phyloP scores from a whole-genome alignment of 1,140 invertebrate genomes.

The Anastrepha obliqua region DNA sequence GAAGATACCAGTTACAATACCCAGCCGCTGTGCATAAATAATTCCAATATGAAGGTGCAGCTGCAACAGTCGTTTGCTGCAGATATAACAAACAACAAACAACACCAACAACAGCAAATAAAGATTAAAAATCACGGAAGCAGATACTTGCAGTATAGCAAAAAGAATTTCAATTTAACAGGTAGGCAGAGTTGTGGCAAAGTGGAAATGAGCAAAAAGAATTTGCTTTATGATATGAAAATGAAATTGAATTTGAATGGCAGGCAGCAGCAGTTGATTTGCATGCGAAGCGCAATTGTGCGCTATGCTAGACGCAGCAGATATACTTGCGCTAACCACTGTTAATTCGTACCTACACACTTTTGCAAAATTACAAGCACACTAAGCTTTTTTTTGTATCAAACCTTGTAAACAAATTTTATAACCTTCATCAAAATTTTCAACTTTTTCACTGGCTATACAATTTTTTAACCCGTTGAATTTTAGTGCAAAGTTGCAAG shows the following conservation, averaged over 20 bases:
- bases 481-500: too few relatives aligned
- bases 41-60: slow-evolving; percentile 35
- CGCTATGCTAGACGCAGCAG: too few relatives aligned
- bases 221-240: neutral
- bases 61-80: neutral
- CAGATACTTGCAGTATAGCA: neutral
- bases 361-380: too few relatives aligned
- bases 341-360: too few relatives aligned
- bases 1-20: slow-evolving; percentile 39
- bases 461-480: too few relatives aligned
- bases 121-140: neutral
- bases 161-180: neutral
- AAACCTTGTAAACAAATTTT: too few relatives aligned
- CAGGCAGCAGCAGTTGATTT: neutral
- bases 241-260: neutral
- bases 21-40: slow-evolving; percentile 34
- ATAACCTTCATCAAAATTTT: too few relatives aligned
- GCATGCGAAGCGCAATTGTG: neutral
- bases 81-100: neutral
- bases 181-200: neutral
- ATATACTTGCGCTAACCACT: too few relatives aligned
- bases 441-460: too few relatives aligned
- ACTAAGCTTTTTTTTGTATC: too few relatives aligned
- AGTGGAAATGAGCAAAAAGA: neutral
- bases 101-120: neutral